Base-by-base conservation (phyloP, 2,797 vertebrate genomes). In the Hydrocynus forskahlii region DNA sequence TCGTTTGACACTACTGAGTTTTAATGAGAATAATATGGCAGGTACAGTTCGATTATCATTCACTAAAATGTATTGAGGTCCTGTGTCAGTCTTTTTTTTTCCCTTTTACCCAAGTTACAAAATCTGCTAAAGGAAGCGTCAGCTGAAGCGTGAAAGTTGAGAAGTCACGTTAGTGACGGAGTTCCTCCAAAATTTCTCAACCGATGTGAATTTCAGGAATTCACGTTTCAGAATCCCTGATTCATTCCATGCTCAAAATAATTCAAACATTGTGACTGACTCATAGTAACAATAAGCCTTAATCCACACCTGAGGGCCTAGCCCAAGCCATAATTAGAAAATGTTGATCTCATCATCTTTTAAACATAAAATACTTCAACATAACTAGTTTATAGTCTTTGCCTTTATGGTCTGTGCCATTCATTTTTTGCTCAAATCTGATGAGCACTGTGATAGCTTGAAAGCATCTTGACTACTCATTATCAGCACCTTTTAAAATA, bases 101-200 rank as follows among this genome's bases (percentile, higher is more conserved):
- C 10, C 8, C 50, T 67, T 77, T 23, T 82, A 55, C 45, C 57
- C 54, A 83, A 50, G 83, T 94, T 94, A 91, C 92, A 84, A 88
- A 85, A 94, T 85, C 52, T 23, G 85, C 86, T 80, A 17, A 86
- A 90, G 93, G 94, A 95, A 95, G 92, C 91, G 78, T 45, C 7
- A 70, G 38, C 40, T 73, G 43, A 40, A 72, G 76, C 8, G 73
- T 52, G 81, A 81, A 88, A 86, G 88, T 40, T 90, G 82, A 88
- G 80, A 87, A 85, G 70, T 38, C 55, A 64, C 92, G 88, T 90
- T 86, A 69, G 62, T 76, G 83, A 85, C 81, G 81, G 40, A 29
- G 48, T 71, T 83, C 78, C 79, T 74, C 75, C 62, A 66, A 59
- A 23, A 79, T 81, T 81, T 77, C 79, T 71, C 76, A 85, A 81